phyloP scores from a whole-genome alignment of 64 coral and sea anemone genomes.

The Platygyra sinensis region DNA sequence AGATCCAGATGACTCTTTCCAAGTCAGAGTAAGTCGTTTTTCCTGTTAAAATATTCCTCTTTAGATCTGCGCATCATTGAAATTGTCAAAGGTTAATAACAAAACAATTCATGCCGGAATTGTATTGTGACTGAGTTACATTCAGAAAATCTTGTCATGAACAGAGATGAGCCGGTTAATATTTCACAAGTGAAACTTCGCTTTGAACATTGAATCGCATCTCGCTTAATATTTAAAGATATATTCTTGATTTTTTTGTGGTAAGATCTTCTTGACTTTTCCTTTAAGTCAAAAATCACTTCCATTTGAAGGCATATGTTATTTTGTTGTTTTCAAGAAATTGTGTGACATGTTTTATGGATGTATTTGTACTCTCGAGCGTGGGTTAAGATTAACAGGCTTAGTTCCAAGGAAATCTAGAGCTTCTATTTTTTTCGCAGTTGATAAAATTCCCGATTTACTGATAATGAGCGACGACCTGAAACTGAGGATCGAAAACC shows the following conservation, averaged over 20 bases:
- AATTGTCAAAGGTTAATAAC: background rate
- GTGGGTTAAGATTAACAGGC: background rate
- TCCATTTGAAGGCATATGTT: background rate
- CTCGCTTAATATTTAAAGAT: slow-evolving; percentile 4
- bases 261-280: slow-evolving; percentile 16
- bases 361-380: background rate
- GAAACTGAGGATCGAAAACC: background rate
- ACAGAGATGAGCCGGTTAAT: background rate
- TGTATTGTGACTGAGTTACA: background rate
- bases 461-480: background rate
- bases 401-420: too few species aligned
- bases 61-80: background rate
- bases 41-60: background rate
- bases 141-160: background rate
- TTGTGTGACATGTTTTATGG: slow-evolving; percentile 23
- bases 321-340: background rate
- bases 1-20: slow-evolving; percentile 46
- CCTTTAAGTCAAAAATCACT: background rate
- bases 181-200: background rate
- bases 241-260: background rate
- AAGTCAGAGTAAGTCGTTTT: slow-evolving; percentile 53
- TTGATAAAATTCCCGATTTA: background rate
- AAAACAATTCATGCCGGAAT: background rate
- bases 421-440: background rate
- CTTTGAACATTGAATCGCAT: background rate